Base-by-base conservation (phyloP, 2,797 vertebrate genomes). In the Oreochromis grahami region DNA sequence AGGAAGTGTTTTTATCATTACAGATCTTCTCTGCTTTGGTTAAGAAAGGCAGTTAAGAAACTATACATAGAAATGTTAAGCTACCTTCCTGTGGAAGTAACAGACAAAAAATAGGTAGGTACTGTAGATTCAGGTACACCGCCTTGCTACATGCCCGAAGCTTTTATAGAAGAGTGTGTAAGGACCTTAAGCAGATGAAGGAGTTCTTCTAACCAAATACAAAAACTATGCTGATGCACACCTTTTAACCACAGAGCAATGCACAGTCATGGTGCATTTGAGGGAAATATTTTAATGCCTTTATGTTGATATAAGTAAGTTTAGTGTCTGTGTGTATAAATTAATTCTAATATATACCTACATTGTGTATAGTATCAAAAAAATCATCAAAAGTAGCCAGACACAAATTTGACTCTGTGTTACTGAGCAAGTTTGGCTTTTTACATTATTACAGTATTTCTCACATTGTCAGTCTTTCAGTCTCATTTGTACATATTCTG, bases 301-400 rank as follows among this genome's bases (percentile, higher is more conserved):
- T 88, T 87, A 80, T 90, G 79, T 92, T 86, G 81, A 82, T 84
- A 85, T 86, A 81, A 89, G 81, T 86, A 88, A 91, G 88, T 89
- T 83, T 79, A 76, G 86, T 92, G 89, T 88, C 88, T 92, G 87
- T 93, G 90, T 96, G 90, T 96, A 93, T 91, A 95, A 96, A 96
- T 94, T 85, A 94, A 96, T 94, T 79, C 88, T 96, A 97, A 96
- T 96, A 97, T 97, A 96, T 97, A 90, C 86, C 86, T 87, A 84
- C 86, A 63, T 83, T 90, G 85, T 94, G 86, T 91, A 92, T 85
- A 90, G 83, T 88, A 91, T 87, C 9, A 84, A 78, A 89, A 89
- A 89, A 89, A 77, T 63, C 68, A 82, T 72, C 6, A 0, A 63
- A 63, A 89, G 82, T 84, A 88, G 92, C 93, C 90, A 85, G 80